Evolutionary conservation across 2,113 vertebrate genomes (phyloP).

Genomic region (Greenwoodochromis staneri): DNA sequence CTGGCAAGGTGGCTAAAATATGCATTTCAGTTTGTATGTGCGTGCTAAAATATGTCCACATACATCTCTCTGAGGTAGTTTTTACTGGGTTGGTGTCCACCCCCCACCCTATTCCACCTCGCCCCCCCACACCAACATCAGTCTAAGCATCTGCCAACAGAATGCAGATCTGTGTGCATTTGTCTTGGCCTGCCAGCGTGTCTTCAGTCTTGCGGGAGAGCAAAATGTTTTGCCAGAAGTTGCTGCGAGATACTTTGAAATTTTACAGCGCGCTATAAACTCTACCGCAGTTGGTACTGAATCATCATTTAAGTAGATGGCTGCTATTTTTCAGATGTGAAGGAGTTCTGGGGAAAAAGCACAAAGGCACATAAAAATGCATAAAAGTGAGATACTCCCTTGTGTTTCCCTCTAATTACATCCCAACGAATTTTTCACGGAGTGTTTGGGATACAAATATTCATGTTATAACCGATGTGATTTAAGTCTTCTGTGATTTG

Average conservation of each 20-base stretch:
- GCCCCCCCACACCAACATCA: neutral
- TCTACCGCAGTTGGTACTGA: neutral
- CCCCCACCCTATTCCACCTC: neutral
- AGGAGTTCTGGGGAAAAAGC: neutral
- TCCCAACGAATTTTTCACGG: neutral
- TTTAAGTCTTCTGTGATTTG: neutral
- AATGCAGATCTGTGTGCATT: neutral
- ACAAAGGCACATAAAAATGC: neutral
- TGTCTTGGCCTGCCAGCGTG: neutral
- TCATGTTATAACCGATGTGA: neutral
- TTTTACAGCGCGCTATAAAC: neutral
- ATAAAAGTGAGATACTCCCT: neutral
- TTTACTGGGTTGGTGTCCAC: neutral
- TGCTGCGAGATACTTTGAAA: neutral
- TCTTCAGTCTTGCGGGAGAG: neutral
- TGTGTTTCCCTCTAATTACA: neutral
- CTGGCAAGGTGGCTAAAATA: slow-evolving; percentile 42
- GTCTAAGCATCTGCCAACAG: slow-evolving; percentile 3
- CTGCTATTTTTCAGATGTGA: neutral
- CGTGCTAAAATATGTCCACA: neutral
- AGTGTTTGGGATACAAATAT: neutral
- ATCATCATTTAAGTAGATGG: neutral
- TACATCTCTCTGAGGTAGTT: slow-evolving; percentile 11
- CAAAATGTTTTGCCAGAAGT: neutral
- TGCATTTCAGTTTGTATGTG: slow-evolving; percentile 32